Conservation (phyloP, 2,888 invertebrate genomes). For the Drosophila recens region DNA sequence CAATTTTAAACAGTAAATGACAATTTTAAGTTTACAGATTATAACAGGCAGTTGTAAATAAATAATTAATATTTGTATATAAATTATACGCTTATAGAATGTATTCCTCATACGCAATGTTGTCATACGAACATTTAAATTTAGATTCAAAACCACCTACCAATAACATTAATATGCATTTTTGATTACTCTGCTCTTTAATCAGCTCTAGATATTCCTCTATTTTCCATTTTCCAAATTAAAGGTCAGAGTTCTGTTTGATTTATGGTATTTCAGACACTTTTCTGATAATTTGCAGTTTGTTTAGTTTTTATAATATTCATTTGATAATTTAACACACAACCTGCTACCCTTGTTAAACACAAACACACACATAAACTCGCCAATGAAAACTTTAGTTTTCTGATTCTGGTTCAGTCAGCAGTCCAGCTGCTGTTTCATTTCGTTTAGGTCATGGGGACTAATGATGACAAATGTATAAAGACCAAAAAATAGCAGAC, state of each 20-base stretch:
- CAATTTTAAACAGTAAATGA: background rate
- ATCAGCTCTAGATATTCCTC: background rate
- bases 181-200: background rate
- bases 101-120: background rate
- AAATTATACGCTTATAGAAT: background rate
- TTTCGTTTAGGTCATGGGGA: slow-evolving; percentile 48
- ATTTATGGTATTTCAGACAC: slow-evolving; percentile 28
- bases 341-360: slow-evolving; percentile 28
- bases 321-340: slow-evolving; percentile 24
- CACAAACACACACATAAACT: background rate
- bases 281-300: slow-evolving; percentile 11
- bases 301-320: slow-evolving; percentile 28
- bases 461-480: slow-evolving; percentile 79
- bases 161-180: background rate
- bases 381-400: background rate
- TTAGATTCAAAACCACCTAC: background rate
- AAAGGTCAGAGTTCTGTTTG: slow-evolving; percentile 30
- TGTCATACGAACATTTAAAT: background rate
- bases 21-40: background rate
- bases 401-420: slow-evolving; percentile 33
- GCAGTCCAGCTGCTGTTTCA: slow-evolving; percentile 35
- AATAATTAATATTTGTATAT: background rate
- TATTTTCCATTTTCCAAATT: slow-evolving; percentile 8
- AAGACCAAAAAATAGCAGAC: slow-evolving; percentile 41
- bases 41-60: background rate